Base-by-base conservation (phyloP, 2,113 vertebrate species). In the Nannobrachium achirus region DNA sequence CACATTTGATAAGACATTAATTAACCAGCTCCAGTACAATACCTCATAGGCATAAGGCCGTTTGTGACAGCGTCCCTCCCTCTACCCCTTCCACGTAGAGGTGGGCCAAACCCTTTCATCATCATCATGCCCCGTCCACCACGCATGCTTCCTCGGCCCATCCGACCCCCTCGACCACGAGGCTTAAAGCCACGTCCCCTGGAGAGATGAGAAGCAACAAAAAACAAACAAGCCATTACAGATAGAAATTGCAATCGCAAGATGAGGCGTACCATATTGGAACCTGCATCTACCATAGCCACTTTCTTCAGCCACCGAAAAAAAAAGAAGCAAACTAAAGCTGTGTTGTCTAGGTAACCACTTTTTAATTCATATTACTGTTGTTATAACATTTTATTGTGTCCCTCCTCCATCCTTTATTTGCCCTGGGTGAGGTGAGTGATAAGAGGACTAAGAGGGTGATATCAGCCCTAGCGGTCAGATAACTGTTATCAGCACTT, bases 11-110 rank as follows among this genome's bases (percentile, higher is more conserved):
- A 44, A 44, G n/a, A 39, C 14, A 56, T 42, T n/a, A n/a, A 39
- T 46, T 10, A 8, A 15, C 18, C 8, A 1, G 33, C 7, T 46
- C 13, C 11, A 33, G 20, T 48, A 38, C 6, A 5, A 16, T 76
- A 93, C 93, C 93, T 93, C 79, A 89, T 89, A 49, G 89, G 90
- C 56, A 82, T 78, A 58, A 92, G 82, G 78, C 91, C 92, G 69
- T 93, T 94, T 66, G 87, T 76, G 49, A 70, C 68, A 50, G 79
- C 83, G 40, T 89, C 82, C 50, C 71, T 88, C 38, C 75, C 79
- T 75, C 83, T 75, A 41, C 87, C 89, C 63, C 91, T 90, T 68
- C 84, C 82, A 25, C 75, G 77, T 38, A 85, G 86, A 6, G 82
- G 81, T 15, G 84, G 86, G 10, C 81, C 86, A 46, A 90, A 89